These are phyloP conservation scores for Sula dactylatra DNA, from an alignment of 2,113 vertebrate genomes.

Conservation along the genomic window DNA sequence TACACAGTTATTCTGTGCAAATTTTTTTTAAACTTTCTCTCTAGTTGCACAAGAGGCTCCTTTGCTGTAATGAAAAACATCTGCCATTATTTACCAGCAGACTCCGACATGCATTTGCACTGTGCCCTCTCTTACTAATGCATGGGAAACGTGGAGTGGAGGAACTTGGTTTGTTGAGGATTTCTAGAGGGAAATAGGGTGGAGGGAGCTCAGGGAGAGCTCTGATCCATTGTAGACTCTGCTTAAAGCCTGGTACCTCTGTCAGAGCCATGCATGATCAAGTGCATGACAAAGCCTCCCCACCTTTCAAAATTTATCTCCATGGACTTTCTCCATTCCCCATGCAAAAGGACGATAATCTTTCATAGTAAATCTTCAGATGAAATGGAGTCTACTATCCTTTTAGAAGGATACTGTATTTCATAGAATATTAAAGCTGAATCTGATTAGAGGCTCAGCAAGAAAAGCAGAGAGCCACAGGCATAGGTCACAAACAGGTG, in stretches of 20 bases:
- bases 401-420: not conserved
- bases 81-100: not conserved
- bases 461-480: not conserved
- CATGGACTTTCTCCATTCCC: not conserved
- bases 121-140: not conserved
- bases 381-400: not conserved
- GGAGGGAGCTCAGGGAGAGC: not conserved
- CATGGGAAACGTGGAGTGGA: not conserved
- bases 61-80: conserved; percentile 19
- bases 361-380: not conserved
- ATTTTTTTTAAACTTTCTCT: not conserved
- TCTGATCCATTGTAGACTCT: not conserved
- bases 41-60: conserved; percentile 46
- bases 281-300: not conserved
- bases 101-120: not conserved
- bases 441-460: not conserved
- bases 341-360: not conserved
- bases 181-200: not conserved
- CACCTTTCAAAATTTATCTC: not conserved
- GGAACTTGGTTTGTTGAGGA: not conserved
- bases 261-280: not conserved
- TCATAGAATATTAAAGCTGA: not conserved
- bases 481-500: not conserved
- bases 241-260: not conserved
- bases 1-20: not conserved